Percentiles rank a stretch among this genome's conserved stretches.
Evolutionary conservation across 2,797 vertebrate species (phyloP).

Genomic region (Sarcoramphus papa): DNA sequence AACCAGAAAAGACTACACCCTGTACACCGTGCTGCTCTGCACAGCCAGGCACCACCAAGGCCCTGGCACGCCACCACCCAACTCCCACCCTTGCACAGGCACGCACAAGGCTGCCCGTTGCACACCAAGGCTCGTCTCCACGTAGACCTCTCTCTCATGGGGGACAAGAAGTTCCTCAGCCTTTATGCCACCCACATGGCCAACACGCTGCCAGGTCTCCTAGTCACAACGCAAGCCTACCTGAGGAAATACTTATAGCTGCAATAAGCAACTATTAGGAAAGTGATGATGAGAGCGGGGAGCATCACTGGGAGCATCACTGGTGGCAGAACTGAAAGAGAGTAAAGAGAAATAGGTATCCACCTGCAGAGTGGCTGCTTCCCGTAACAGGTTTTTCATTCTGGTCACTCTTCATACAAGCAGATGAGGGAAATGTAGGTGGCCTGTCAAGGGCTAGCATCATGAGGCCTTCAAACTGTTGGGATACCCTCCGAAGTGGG

Average conservation of each 20-base stretch:
- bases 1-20: background rate
- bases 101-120: background rate
- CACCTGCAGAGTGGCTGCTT: background rate
- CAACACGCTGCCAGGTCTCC: background rate
- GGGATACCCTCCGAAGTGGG: background rate
- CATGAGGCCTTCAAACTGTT: background rate
- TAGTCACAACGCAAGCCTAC: background rate
- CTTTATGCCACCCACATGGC: background rate
- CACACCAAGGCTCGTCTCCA: background rate
- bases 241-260: constrained; percentile 50
- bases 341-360: background rate
- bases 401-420: background rate
- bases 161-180: background rate
- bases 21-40: fast-evolving
- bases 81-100: background rate
- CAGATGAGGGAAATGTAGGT: background rate
- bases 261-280: constrained; percentile 1
- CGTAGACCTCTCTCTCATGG: background rate
- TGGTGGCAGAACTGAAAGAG: constrained; percentile 44
- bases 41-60: fast-evolving
- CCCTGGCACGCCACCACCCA: background rate
- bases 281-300: background rate
- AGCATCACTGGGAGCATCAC: constrained; percentile 14
- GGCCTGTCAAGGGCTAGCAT: background rate
- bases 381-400: background rate